These are phyloP conservation scores for Antennarius striatus DNA, from an alignment of 2,113 vertebrate genomes.

Conservation along the genomic window DNA sequence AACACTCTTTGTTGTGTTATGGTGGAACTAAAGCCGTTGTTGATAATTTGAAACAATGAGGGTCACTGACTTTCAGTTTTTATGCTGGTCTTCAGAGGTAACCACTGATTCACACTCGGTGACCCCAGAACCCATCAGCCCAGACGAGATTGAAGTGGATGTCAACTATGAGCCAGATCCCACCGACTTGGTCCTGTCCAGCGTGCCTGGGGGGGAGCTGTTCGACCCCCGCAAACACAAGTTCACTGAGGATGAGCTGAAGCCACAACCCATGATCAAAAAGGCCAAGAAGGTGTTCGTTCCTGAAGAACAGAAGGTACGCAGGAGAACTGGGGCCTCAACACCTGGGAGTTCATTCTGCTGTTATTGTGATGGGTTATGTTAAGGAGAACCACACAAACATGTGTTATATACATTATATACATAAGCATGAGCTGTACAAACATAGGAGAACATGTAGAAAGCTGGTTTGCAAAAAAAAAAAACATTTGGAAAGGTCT, in stretches of 20 bases:
- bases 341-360: neutral
- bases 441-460: too few species aligned
- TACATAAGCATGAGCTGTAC: too few species aligned
- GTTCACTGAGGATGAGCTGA: constrained; percentile 94
- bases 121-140: constrained; percentile 84
- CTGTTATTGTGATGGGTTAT: too few species aligned
- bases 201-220: constrained; percentile 93
- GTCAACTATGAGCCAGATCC: constrained; percentile 94
- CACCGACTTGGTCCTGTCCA: constrained; percentile 93
- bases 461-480: too few species aligned
- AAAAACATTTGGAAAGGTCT: too few species aligned
- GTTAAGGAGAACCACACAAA: too few species aligned
- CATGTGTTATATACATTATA: too few species aligned
- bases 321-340: neutral
- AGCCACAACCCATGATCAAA: constrained; percentile 98
- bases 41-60: neutral
- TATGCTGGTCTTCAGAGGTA: constrained; percentile 69
- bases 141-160: constrained; percentile 89
- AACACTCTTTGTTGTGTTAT: too few species aligned
- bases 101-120: constrained; percentile 77
- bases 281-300: constrained; percentile 98
- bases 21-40: neutral
- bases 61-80: neutral
- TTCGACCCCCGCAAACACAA: constrained; percentile 96
- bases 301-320: constrained; percentile 93